A percentile compares a stretch with the other conserved stretches of the same genome.
phyloP scores from a whole-genome alignment of 2,888 invertebrate species.

The Vandiemenella viatica region DNA sequence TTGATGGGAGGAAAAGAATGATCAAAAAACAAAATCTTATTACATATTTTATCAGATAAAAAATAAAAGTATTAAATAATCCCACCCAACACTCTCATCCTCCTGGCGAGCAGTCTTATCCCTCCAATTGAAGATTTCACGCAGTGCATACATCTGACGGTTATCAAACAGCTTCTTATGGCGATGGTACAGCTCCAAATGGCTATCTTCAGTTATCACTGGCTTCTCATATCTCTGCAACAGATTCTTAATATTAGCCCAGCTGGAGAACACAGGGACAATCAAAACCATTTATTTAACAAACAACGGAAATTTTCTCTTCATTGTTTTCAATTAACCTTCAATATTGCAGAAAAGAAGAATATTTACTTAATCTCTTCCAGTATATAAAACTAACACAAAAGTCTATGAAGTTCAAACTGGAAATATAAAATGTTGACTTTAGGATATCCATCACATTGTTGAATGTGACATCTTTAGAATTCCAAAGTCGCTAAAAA shows the following conservation, averaged over 20 bases:
- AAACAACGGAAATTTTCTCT: background rate
- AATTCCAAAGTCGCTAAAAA: no score
- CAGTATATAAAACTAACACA: no score
- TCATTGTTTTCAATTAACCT: background rate
- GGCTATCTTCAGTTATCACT: conserved; percentile 47
- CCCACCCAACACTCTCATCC: conserved; percentile 76
- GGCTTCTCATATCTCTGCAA: conserved; percentile 67
- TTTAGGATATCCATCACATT: no score
- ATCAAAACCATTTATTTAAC: background rate
- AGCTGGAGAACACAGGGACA: background rate
- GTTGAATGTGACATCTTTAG: no score
- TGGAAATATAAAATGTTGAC: background rate
- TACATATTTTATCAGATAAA: no score
- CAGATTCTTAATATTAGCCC: background rate
- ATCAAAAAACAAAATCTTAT: no score
- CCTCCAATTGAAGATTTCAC: conserved; percentile 73
- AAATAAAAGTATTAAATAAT: no score
- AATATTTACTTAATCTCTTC: no score
- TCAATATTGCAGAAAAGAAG: background rate
- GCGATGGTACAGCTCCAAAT: conserved; percentile 59
- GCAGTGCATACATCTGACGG: conserved; percentile 68
- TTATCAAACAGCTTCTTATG: conserved; percentile 70
- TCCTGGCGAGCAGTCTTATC: conserved; percentile 67
- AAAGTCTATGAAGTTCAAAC: background rate
- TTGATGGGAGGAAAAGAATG: no score